These are phyloP conservation scores for Dermatophagoides farinae DNA, from an alignment of 1,140 invertebrate species.

Conservation along the genomic window DNA sequence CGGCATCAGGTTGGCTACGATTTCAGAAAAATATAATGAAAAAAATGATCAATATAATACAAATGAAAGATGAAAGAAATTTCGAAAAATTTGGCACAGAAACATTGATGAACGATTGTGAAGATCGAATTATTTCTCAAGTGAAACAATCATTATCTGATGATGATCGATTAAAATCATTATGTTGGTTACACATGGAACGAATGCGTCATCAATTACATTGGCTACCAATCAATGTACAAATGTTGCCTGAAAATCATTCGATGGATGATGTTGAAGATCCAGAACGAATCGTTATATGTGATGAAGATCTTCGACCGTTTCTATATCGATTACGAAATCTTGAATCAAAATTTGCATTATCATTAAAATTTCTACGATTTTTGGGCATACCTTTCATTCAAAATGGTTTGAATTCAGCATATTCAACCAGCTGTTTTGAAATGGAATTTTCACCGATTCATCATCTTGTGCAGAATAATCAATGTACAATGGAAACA, in stretches of 20 bases:
- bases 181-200: constrained; percentile 30
- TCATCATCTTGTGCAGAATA: neutral
- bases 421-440: neutral
- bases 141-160: neutral
- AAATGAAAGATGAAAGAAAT: constrained; percentile 4
- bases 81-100: constrained; percentile 9
- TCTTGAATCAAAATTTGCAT: constrained; percentile 21
- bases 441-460: neutral
- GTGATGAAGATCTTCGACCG: constrained; percentile 27
- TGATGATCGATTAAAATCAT: neutral
- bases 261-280: constrained; percentile 27
- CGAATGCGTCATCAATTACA: constrained; percentile 23
- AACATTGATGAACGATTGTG: constrained; percentile 21
- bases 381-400: constrained; percentile 23
- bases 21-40: neutral
- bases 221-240: constrained; percentile 29
- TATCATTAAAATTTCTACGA: constrained; percentile 24
- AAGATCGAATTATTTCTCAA: constrained; percentile 17
- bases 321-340: constrained; percentile 23
- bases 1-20: constrained; percentile 26
- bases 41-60: neutral
- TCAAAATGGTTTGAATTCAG: neutral
- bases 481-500: neutral
- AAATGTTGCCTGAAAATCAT: constrained; percentile 16
- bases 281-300: constrained; percentile 28